Evolutionary conservation across 2,888 invertebrate species (phyloP), one percentile per base, ranked within the genome.

Genomic region (Morpho helenor): DNA sequence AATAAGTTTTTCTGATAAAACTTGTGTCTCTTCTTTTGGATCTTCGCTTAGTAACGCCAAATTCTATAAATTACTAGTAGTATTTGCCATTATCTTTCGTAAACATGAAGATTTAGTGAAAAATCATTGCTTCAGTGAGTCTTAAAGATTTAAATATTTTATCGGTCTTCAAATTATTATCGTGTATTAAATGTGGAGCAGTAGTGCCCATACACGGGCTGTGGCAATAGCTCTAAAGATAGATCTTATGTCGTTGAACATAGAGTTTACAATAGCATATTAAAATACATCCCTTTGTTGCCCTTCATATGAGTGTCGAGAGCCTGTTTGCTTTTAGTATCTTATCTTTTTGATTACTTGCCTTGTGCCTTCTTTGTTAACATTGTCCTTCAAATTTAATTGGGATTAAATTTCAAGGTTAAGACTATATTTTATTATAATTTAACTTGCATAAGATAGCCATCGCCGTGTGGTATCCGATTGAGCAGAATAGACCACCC

Each of bases 381-480:
- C 49, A 49, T 39, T 57, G 58, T 53, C 63, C 62, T 60, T 58
- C 62, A 63, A 56, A 56, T 59, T 48, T 56, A 52, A 61, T 61
- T 56, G 50, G 43, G 10, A 58, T 46, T n/a, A 16, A 49, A 56
- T 45, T 53, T 58, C 55, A 58, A 55, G 61, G 55, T 42, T 49
- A 49, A 47, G 10, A 8, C 16, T 16, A 16, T 16, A 16, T 45
- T n/a, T 47, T 48, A 49, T 57, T 42, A 47, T 45, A 31, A 31
- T 31, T 31, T 5, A 31, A 3, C 31, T 31, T 31, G 31, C 31
- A 31, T 31, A 31, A 31, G 31, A 31, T 31, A 31, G 31, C 31
- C 31, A 31, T 31, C 16, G 16, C 16, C 16, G 16, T 16, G 16
- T 16, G 16, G 16, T 16, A 16, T 16, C 16, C 16, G 16, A 2